phyloP scores from a whole-genome alignment of 2,113 vertebrate species.

The Pterocles gutturalis region DNA sequence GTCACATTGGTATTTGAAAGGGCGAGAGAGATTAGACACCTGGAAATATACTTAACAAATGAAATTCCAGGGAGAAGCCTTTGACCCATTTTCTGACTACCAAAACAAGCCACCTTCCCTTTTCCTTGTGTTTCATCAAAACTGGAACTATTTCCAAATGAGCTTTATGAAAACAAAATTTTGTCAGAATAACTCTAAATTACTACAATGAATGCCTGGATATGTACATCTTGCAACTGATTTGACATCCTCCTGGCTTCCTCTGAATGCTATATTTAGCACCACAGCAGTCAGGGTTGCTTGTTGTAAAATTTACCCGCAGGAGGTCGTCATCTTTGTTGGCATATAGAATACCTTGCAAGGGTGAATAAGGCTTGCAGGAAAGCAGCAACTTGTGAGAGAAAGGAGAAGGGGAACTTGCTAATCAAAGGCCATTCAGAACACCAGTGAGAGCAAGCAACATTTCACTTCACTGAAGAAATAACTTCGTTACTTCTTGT shows the following conservation, averaged over 20 bases:
- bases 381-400: neutral
- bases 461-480: neutral
- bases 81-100: neutral
- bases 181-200: neutral
- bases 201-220: neutral
- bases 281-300: neutral
- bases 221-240: neutral
- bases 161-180: neutral
- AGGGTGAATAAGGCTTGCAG: rapidly evolving
- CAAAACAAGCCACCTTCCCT: neutral
- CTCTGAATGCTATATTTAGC: neutral
- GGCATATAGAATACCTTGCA: neutral
- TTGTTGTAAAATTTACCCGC: neutral
- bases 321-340: neutral
- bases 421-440: neutral
- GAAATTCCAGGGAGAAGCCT: neutral
- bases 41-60: neutral
- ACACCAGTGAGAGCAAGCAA: neutral
- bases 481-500: neutral
- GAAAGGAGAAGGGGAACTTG: neutral
- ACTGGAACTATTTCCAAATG: neutral
- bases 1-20: neutral
- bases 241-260: neutral
- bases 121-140: neutral
- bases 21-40: neutral